Conservation (phyloP, 2,888 invertebrate species). For the Campaea margaritaria region DNA sequence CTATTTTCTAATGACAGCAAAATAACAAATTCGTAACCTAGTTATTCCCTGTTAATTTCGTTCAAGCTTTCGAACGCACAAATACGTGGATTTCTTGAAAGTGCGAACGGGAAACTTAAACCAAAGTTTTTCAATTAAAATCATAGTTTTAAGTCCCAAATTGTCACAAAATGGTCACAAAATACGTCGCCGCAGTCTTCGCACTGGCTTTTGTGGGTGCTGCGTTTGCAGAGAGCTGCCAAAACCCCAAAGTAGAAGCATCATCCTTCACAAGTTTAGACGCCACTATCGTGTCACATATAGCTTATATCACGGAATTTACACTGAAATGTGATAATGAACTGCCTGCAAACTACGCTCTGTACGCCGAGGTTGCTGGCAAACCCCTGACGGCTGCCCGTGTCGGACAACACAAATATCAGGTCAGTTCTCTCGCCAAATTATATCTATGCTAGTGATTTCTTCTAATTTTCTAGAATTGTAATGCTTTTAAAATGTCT, state of each 20-base stretch:
- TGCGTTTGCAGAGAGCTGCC: conserved; percentile 66
- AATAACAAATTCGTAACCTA: too few relatives aligned
- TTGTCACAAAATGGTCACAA: conserved; percentile 75
- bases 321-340: conserved; percentile 91
- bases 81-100: conserved; percentile 36
- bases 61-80: conserved; percentile 26
- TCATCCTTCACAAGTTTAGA: conserved; percentile 96
- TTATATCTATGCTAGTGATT: too few relatives aligned
- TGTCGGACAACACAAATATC: conserved; percentile 91
- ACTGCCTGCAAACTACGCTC: conserved; percentile 86
- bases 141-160: conserved; percentile 52
- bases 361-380: conserved; percentile 96
- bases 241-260: conserved; percentile 89
- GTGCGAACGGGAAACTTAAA: conserved; percentile 17
- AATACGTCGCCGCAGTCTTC: conserved; percentile 63
- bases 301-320: conserved; percentile 97
- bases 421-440: conserved; percentile 86
- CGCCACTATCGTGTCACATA: conserved; percentile 94
- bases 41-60: background rate
- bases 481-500: too few relatives aligned
- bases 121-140: conserved; percentile 47
- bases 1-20: too few relatives aligned
- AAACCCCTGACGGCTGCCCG: conserved; percentile 93
- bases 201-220: conserved; percentile 59
- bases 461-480: too few relatives aligned